A percentile compares a stretch with the other conserved stretches of the same genome.
Evolutionary conservation across 2,888 invertebrate genomes (phyloP).

Genomic region (Mesorhabditis belari): DNA sequence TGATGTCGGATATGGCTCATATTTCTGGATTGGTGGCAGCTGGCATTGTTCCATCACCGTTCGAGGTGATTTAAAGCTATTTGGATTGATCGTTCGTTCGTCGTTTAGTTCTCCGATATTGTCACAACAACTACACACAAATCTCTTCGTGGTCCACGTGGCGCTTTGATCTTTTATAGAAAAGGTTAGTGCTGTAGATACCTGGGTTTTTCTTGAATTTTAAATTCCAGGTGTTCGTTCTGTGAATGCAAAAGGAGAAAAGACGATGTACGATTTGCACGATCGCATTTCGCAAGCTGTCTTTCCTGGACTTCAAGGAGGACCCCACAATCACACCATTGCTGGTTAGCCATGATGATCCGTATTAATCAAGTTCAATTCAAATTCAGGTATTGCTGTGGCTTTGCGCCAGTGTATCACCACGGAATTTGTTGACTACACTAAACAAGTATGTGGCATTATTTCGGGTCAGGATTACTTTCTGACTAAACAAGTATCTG

Average conservation of each 20-base stretch:
- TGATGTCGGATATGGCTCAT: constrained; percentile 94
- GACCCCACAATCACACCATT: constrained; percentile 94
- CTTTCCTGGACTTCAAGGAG: constrained; percentile 90
- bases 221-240: constrained; percentile 64
- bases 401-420: constrained; percentile 80
- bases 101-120: constrained; percentile 68
- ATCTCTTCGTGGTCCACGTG: constrained; percentile 72
- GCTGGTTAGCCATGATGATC: constrained; percentile 64
- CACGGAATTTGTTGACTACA: constrained; percentile 76
- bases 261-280: constrained; percentile 80
- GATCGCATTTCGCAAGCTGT: constrained; percentile 79
- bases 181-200: constrained; percentile 61
- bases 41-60: constrained; percentile 82
- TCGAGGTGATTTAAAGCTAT: constrained; percentile 56
- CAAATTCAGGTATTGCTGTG: constrained; percentile 67
- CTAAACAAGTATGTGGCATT: too few species aligned
- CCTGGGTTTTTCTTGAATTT: not conserved
- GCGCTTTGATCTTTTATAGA: constrained; percentile 78
- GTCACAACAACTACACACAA: constrained; percentile 89
- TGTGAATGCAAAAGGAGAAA: constrained; percentile 70
- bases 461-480: constrained; percentile 41
- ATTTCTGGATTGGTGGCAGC: constrained; percentile 87
- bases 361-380: not conserved
- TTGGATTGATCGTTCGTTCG: not conserved
- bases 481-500: too few species aligned